Evolutionary conservation across 1,140 invertebrate species (phyloP).

Genomic region (Drosophila nigrodunni): DNA sequence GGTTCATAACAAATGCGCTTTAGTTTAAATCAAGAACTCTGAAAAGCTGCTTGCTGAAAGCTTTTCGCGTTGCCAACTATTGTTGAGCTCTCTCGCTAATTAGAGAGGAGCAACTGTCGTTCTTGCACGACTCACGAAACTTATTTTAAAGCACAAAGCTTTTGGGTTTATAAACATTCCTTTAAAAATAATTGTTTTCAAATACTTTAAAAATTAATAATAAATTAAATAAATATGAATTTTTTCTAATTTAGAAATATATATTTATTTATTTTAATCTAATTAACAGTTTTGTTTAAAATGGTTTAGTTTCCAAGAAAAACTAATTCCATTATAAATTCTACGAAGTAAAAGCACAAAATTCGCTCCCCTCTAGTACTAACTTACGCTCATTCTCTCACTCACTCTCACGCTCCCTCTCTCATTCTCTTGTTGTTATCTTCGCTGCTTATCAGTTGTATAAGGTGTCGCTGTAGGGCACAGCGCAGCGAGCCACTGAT

Average conservation of each 20-base stretch:
- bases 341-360: not conserved
- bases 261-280: too few relatives aligned
- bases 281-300: not conserved
- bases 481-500: conserved; percentile 22
- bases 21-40: not conserved
- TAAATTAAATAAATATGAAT: too few relatives aligned
- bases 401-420: conserved; percentile 4
- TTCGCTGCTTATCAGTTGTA: conserved; percentile 34
- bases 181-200: too few relatives aligned
- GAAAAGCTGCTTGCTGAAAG: conserved; percentile 17
- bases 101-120: conserved; percentile 1
- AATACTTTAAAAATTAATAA: too few relatives aligned
- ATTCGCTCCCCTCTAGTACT: conserved; percentile 19
- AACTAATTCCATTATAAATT: not conserved
- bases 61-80: conserved; percentile 19
- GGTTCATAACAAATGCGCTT: not conserved
- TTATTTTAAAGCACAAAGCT: not conserved
- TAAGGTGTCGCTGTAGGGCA: not conserved
- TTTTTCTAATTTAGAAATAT: too few relatives aligned
- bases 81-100: conserved; percentile 3
- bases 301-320: not conserved
- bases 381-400: not conserved
- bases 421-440: not conserved
- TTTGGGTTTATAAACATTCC: too few relatives aligned
- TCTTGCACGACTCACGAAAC: not conserved